phyloP scores from a whole-genome alignment of 2,113 vertebrate genomes.

The Pollachius pollachius region DNA sequence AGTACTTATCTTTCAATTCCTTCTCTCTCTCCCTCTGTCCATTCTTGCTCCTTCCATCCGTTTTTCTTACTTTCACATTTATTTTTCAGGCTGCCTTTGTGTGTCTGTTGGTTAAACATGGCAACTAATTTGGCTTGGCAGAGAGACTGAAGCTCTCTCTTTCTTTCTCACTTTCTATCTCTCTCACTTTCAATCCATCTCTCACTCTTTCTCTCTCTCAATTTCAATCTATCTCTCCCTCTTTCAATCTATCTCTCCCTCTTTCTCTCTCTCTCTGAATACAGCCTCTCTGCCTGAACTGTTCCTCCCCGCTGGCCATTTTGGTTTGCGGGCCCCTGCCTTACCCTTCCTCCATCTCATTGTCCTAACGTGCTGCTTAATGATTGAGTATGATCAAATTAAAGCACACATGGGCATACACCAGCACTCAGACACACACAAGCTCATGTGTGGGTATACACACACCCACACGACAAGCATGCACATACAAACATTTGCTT shows the following conservation, averaged over 20 bases:
- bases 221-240: slow-evolving; percentile 21
- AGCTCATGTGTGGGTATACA: neutral
- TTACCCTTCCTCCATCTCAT: slow-evolving; percentile 18
- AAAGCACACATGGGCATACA: too few species aligned
- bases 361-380: neutral
- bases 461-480: neutral
- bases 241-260: slow-evolving; percentile 1
- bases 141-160: slow-evolving; percentile 3
- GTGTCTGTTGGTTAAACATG: slow-evolving; percentile 35
- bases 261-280: neutral
- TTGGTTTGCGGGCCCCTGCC: slow-evolving; percentile 24
- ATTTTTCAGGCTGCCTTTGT: neutral
- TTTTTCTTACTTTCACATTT: neutral
- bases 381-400: too few species aligned
- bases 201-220: slow-evolving; percentile 5
- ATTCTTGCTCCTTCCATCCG: slow-evolving; percentile 18
- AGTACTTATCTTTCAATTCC: too few species aligned
- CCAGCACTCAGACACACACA: neutral
- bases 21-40: slow-evolving; percentile 6
- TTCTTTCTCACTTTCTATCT: neutral
- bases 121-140: slow-evolving; percentile 35
- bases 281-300: too few species aligned
- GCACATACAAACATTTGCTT: too few species aligned
- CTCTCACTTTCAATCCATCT: neutral
- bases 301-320: slow-evolving; percentile 30